phyloP scores from a whole-genome alignment of 2,113 vertebrate species.

The Macheiramphus alcinus region DNA sequence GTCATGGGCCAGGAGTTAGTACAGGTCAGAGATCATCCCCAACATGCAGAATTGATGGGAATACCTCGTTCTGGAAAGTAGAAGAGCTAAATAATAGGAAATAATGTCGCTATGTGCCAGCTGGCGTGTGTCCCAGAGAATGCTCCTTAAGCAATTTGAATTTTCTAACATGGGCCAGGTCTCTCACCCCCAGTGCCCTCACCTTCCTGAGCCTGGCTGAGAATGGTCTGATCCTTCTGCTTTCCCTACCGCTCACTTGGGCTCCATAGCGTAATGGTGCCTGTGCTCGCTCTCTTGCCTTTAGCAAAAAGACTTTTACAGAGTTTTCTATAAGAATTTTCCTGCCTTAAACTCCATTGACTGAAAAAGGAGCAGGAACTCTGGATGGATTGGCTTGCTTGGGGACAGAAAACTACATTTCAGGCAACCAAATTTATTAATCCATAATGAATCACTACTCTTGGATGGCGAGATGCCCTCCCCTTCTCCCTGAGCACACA shows the following conservation, averaged over 20 bases:
- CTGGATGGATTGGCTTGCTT: neutral
- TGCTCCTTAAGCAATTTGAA: neutral
- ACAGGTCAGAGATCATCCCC: neutral
- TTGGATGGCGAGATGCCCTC: neutral
- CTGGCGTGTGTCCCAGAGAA: neutral
- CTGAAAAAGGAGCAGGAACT: neutral
- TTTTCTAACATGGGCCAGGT: neutral
- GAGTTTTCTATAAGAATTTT: neutral
- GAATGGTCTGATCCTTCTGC: neutral
- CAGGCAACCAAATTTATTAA: neutral
- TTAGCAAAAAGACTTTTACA: neutral
- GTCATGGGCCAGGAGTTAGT: neutral
- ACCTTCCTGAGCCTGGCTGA: neutral
- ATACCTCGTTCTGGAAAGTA: neutral
- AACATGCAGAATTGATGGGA: neutral
- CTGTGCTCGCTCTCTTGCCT: neutral
- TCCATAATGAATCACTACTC: neutral
- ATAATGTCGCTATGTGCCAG: neutral
- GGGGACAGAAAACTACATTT: neutral
- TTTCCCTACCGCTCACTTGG: accelerated
- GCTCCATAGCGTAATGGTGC: neutral
- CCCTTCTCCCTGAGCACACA: neutral
- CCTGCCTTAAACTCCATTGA: neutral
- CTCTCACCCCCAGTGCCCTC: neutral
- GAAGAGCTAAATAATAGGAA: neutral